Base-by-base conservation (phyloP, 2,797 vertebrate genomes). In the Betta splendens region DNA sequence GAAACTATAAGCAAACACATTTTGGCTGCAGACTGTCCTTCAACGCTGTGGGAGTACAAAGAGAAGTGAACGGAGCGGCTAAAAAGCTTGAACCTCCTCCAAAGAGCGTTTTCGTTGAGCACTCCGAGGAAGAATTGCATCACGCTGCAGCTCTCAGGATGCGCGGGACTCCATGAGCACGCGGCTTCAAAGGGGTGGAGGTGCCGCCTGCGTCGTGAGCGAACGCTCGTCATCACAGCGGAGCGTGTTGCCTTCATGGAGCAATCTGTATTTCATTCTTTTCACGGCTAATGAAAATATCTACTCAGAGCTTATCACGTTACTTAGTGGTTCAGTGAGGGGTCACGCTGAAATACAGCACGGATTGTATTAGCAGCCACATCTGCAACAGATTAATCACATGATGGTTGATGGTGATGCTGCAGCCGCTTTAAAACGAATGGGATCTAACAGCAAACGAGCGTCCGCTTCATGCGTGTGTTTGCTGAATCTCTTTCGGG, bases 141-240 rank as follows among this genome's bases (percentile, higher is more conserved):
- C 75, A 76, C 65, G 47, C 52, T 60, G 61, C n/a, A 31, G 4
- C 70, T 61, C 66, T 71, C 56, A 51, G 69, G 78, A 54, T 46
- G 69, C 55, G 70, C 50, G 37, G 45, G 64, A 65, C n/a, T 69
- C 79, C 71, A 63, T 59, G 79, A 66, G 77, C 47, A 58, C 59
- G 58, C 39, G 1, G 64, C 67, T 83, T 80, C 74, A 83, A 80
- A 80, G 77, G 46, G 38, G 23, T 9, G 37, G 32, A 49, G 35
- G 52, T 40, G 59, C 51, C 63, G 67, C 72, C 57, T 77, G 51
- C 61, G 65, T 52, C 64, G 77, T 66, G 67, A 77, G 62, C 70
- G 66, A 75, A 80, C 71, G 72, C 75, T 67, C 68, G 62, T 50
- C 77, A 65, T 73, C 72, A 73, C 71, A 66, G 69, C 54, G 73